Evolutionary conservation across 2,888 invertebrate genomes (phyloP).

Genomic region (Trissolcus japonicus): DNA sequence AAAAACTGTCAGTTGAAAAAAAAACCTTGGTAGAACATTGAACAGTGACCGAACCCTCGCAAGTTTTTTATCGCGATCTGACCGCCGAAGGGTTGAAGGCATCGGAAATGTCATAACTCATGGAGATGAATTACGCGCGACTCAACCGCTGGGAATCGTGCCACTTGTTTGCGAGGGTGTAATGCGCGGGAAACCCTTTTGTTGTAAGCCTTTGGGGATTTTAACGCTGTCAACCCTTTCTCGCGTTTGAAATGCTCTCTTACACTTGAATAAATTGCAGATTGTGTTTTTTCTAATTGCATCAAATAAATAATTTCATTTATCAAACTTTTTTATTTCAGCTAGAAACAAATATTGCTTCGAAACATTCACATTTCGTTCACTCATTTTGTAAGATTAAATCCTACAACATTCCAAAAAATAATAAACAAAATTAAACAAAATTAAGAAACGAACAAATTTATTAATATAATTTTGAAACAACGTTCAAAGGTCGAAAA

Average conservation of each 20-base stretch:
- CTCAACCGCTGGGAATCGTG: slow-evolving; percentile 50
- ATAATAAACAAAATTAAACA: too few species aligned
- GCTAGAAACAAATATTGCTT: too few species aligned
- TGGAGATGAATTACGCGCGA: slow-evolving; percentile 37
- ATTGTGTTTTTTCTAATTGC: slow-evolving; percentile 9
- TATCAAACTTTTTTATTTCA: not conserved
- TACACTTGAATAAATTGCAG: slow-evolving; percentile 26
- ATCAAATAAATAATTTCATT: slow-evolving; percentile 2
- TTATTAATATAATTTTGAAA: too few species aligned
- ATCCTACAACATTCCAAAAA: too few species aligned
- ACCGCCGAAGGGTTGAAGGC: slow-evolving; percentile 45
- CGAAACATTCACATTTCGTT: too few species aligned
- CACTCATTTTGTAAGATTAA: too few species aligned
- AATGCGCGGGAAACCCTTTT: slow-evolving; percentile 46
- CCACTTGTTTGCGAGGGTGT: slow-evolving; percentile 54
- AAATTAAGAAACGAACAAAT: too few species aligned
- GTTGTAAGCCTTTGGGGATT: slow-evolving; percentile 40
- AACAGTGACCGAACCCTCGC: slow-evolving; percentile 25
- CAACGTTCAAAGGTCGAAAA: too few species aligned
- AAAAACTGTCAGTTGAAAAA: slow-evolving; percentile 8
- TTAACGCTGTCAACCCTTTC: slow-evolving; percentile 33
- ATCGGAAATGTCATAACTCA: slow-evolving; percentile 58
- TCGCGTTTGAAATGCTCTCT: slow-evolving; percentile 30
- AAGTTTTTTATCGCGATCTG: slow-evolving; percentile 42
- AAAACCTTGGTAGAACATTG: slow-evolving; percentile 11